phyloP scores from a whole-genome alignment of 2,888 invertebrate genomes.

The Drosophila diplacantha region DNA sequence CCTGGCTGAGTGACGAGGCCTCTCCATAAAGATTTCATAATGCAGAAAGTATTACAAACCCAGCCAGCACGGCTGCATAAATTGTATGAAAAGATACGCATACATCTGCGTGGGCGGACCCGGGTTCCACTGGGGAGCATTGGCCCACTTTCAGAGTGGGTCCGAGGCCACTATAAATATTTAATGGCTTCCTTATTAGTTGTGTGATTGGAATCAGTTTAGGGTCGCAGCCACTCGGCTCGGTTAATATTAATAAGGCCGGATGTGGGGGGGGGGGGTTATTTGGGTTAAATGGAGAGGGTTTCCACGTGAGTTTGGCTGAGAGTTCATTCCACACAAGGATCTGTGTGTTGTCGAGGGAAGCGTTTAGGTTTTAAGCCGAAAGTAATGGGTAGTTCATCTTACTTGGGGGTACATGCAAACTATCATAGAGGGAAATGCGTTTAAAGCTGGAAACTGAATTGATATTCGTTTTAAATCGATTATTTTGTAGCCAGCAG shows the following conservation, averaged over 20 bases:
- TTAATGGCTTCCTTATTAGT: constrained; percentile 19
- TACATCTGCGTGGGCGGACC: background rate
- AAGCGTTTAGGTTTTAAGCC: no score
- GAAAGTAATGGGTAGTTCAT: background rate
- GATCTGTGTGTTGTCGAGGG: background rate
- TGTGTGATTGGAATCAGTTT: constrained; percentile 8
- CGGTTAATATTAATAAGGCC: constrained; percentile 1
- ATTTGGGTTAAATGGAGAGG: background rate
- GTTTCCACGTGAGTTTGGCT: background rate
- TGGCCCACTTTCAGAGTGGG: constrained; percentile 9
- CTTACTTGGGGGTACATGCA: background rate
- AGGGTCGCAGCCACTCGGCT: no score
- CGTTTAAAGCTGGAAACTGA: no score
- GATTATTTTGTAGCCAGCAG: no score
- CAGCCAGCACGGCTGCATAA: background rate
- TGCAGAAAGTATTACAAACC: constrained; percentile 4
- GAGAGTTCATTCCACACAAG: no score
- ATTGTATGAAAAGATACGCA: background rate
- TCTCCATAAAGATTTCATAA: constrained; percentile 35
- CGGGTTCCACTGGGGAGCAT: background rate
- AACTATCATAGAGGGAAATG: background rate
- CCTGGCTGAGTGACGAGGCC: background rate
- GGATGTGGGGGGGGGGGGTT: background rate
- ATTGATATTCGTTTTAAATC: no score
- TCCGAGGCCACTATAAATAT: background rate